These are phyloP conservation scores for Stenotaenia linearis DNA, from an alignment of 2,888 invertebrate genomes.

Conservation along the genomic window DNA sequence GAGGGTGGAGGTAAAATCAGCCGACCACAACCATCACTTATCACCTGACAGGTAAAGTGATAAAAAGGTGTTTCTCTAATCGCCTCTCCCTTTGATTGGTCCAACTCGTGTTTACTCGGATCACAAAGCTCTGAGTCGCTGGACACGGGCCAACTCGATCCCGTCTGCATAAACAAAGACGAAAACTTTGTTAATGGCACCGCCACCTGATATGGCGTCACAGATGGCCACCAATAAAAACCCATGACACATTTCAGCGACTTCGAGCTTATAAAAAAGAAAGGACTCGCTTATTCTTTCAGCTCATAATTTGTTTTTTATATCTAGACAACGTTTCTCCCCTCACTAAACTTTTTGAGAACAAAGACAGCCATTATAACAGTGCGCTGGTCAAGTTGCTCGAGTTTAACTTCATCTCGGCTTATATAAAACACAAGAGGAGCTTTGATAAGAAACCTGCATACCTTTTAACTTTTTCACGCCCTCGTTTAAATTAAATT, in stretches of 20 bases:
- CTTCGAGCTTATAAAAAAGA: not conserved
- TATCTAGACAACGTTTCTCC: not conserved
- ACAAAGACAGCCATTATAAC: not conserved
- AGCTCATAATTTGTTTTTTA: not conserved
- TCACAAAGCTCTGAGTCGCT: too few species aligned
- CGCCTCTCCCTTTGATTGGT: not conserved
- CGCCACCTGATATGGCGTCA: not conserved
- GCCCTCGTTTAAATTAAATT: not conserved
- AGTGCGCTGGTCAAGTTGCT: not conserved
- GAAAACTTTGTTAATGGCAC: not conserved
- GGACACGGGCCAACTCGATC: not conserved
- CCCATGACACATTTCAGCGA: not conserved
- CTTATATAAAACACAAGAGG: constrained; percentile 22
- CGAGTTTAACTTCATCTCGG: not conserved
- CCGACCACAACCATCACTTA: not conserved
- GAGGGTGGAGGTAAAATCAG: too few species aligned
- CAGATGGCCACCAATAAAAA: not conserved
- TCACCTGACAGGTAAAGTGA: not conserved
- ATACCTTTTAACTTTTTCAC: constrained; percentile 5
- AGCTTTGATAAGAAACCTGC: constrained; percentile 11
- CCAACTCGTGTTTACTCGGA: not conserved
- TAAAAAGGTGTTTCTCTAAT: not conserved
- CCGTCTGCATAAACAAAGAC: not conserved
- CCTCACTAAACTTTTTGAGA: not conserved
- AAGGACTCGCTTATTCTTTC: not conserved